A percentile compares a stretch with the other conserved stretches of the same genome.
These are phyloP conservation scores for Pangasius sanitwongsei DNA, from an alignment of 2,797 vertebrate species.

Conservation along the genomic window DNA sequence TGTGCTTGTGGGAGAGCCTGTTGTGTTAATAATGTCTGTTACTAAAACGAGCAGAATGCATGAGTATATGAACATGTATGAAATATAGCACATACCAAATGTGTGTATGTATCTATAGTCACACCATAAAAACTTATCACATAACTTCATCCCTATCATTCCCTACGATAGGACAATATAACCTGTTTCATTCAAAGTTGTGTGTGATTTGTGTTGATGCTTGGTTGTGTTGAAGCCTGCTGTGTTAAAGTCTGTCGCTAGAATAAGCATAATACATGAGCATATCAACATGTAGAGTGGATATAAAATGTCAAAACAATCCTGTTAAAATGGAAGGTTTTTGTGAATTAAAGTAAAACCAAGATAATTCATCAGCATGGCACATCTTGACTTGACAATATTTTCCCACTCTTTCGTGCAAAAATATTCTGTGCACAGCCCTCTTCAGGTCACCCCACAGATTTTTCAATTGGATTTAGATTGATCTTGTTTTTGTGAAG, in stretches of 20 bases:
- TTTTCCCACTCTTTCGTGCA: too few species aligned
- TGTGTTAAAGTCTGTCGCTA: not conserved
- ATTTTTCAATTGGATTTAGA: not conserved
- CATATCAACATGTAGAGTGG: not conserved
- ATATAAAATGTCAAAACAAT: not conserved
- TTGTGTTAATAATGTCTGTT: not conserved
- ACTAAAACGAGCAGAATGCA: not conserved
- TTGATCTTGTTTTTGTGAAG: not conserved
- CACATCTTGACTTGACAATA: not conserved
- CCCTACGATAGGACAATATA: not conserved
- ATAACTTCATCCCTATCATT: not conserved
- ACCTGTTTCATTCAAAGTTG: accelerated
- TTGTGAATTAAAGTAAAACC: not conserved
- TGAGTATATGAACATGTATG: not conserved
- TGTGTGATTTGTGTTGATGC: not conserved
- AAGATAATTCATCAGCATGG: not conserved
- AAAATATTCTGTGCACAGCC: too few species aligned
- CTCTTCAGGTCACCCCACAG: not conserved
- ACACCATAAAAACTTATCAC: not conserved
- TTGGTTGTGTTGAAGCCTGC: not conserved
- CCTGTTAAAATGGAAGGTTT: not conserved
- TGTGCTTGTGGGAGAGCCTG: not conserved
- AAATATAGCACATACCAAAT: not conserved
- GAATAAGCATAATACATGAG: not conserved
- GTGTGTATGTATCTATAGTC: not conserved